Evolutionary conservation across 2,888 invertebrate genomes (phyloP), one percentile per base, ranked within the genome.

Genomic region (Drosophila quinaria): DNA sequence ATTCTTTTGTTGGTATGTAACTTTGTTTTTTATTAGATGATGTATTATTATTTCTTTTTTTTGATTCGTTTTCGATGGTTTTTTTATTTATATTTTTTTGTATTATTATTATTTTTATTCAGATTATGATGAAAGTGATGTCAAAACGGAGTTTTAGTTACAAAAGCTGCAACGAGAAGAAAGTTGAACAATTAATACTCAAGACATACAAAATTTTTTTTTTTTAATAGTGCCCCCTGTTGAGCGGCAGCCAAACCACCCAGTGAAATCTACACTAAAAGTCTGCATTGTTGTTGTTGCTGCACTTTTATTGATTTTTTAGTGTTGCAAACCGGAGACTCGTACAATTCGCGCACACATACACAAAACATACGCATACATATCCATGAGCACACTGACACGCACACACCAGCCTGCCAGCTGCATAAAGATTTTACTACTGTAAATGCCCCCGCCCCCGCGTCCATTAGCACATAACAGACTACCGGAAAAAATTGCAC

Each of bases 111-210:
- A 87, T 80, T 81, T 78, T 78, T 80, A 88, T 85, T 88, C 91
- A 92, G 91, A 90, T 92, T 91, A 92, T 92, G 92, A 92, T 92
- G 92, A 92, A 91, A 92, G 91, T 92, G 92, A 92, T 92, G 92
- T 92, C 92, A 92, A 92, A 92, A 92, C 92, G 92, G 92, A 92
- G 92, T 91, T 92, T 92, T 92, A 92, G 92, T 92, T 92, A 92
- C 92, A 92, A 92, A 92, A 92, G 92, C 92, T 92, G 89, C 58
- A 91, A 91, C 72, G 66, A 74, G 42, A 76, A 65, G 71, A 75
- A 76, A 71, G 64, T 80, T 62, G 11, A 71, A 61, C 44, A 78
- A 71, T 80, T 74, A 73, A 68, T 49, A 65, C 42, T 25, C 42
- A 29, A 68, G 39, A 62, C 22, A 56, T 60, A 47, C 44, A 47